Base-by-base conservation (phyloP, 2,888 invertebrate genomes). In the Sphaerophoria rueppellii region DNA sequence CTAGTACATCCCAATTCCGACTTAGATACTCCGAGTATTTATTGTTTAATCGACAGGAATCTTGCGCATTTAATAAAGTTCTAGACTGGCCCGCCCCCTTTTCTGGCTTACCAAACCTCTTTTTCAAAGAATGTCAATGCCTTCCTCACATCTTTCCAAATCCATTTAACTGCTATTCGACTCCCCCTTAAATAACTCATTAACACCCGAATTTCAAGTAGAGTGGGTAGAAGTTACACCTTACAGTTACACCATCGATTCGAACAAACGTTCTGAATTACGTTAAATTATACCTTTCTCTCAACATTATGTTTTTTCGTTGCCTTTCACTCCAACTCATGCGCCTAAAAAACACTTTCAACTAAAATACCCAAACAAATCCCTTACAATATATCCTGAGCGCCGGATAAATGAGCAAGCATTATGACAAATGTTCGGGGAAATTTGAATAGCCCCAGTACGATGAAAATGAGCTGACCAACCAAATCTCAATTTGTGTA, bases 371-470 rank as follows among this genome's bases (percentile, higher is more conserved):
- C 65, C 54, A 4, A 52, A 35, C n/a, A 12, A 43, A 37, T 6
- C 6, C 16, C 70, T 61, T 54, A n/a, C 63, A 24, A 11, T 34
- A 6, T 4, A 34, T 81, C 88, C 90, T 90, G 90, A 87, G 88
- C 89, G 89, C 90, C 90, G 89, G 89, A 90, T 90, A 89, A 89
- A 88, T 88, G 90, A 90, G 89, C 91, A 90, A 90, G 90, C 90
- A 90, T 90, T 89, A 90, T 90, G 90, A 90, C 91, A 86, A 86
- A 86, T 81, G 82, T 76, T 86, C 82, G 86, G 86, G 86, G 86
- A 86, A 86, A 86, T 86, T 86, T 86, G 67, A 74, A 81, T 85
- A 85, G 24, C 85, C 86, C 82, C 86, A 82, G 70, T 76, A 70
- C 24, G 24, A 70, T 2, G 24, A 24, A 24, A 48, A n/a, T 9